These are phyloP conservation scores for Mastomys coucha DNA, from an alignment of 2,113 vertebrate genomes.

Conservation along the genomic window DNA sequence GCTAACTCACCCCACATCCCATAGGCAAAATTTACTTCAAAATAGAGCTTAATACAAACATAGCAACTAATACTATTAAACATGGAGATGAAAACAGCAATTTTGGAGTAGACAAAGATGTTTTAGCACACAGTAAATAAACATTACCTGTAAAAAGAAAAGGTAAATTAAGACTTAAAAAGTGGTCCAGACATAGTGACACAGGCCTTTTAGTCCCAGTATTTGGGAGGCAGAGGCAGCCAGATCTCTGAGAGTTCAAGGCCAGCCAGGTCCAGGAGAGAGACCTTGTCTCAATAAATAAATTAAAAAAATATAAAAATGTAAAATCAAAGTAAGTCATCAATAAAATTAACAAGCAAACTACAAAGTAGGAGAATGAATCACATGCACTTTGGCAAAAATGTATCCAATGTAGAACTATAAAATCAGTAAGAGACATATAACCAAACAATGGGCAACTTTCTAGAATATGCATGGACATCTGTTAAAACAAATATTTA, in stretches of 20 bases:
- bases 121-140: not conserved
- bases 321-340: not conserved
- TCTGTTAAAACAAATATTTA: not conserved
- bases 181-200: not conserved
- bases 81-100: not conserved
- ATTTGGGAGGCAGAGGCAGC: not conserved
- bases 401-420: not conserved
- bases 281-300: not conserved
- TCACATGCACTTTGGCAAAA: not conserved
- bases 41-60: not conserved
- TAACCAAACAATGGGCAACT: not conserved
- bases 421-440: not conserved
- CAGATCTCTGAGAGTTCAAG: not conserved
- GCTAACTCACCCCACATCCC: not conserved
- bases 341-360: not conserved
- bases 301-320: not conserved
- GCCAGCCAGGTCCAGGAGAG: not conserved
- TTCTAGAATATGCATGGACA: not conserved
- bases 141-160: not conserved
- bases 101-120: not conserved
- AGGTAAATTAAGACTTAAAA: conserved; percentile 6
- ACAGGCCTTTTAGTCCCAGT: not conserved
- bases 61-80: not conserved
- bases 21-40: conserved; percentile 3
- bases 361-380: not conserved